phyloP scores from a whole-genome alignment of 2,113 vertebrate genomes.

The Motacilla tschutschensis region DNA sequence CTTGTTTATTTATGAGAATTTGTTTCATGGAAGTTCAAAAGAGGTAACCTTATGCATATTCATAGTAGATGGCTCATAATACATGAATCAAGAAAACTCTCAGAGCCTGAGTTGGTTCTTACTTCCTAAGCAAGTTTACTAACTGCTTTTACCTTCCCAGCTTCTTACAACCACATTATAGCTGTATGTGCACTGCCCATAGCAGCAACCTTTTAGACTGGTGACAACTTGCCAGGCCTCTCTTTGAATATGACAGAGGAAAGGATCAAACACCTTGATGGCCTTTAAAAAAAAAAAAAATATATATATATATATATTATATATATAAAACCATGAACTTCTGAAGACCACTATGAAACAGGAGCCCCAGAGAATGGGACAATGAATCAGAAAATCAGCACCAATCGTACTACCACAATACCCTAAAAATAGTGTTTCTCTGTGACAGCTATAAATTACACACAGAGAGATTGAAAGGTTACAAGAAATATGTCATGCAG shows the following conservation, averaged over 20 bases:
- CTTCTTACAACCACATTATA: background rate
- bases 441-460: constrained; percentile 50
- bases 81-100: constrained; percentile 69
- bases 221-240: background rate
- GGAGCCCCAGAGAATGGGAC: constrained; percentile 16
- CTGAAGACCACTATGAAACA: background rate
- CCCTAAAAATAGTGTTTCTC: constrained; percentile 58
- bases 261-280: constrained; percentile 11
- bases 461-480: constrained; percentile 31
- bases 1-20: constrained; percentile 88
- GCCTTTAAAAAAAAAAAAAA: background rate
- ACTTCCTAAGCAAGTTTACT: constrained; percentile 42
- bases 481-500: constrained; percentile 55
- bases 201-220: background rate
- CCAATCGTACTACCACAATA: background rate
- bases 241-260: background rate
- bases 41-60: constrained; percentile 80
- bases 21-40: constrained; percentile 82
- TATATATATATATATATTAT: background rate
- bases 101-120: constrained; percentile 36
- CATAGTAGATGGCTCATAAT: constrained; percentile 72
- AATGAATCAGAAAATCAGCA: constrained; percentile 12
- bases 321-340: background rate
- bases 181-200: background rate
- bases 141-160: background rate